phyloP scores from a whole-genome alignment of 2,113 vertebrate species.

The Cricetomys ansorgei region DNA sequence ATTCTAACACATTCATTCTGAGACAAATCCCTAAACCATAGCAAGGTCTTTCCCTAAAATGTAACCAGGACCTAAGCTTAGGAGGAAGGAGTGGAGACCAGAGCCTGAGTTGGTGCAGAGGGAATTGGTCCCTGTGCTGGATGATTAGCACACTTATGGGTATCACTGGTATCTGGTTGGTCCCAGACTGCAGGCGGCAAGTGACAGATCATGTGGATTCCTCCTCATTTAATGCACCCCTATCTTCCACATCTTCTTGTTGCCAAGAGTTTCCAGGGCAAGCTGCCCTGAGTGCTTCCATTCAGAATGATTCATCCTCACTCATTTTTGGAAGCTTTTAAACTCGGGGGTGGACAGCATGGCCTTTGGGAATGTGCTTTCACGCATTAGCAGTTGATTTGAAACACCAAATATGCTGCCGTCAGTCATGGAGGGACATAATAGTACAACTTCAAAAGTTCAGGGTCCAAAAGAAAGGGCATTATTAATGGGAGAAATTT shows the following conservation, averaged over 20 bases:
- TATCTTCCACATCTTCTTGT: background rate
- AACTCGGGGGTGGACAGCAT: constrained; percentile 57
- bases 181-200: background rate
- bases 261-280: constrained; percentile 19
- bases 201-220: fast-evolving
- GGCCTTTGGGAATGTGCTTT: constrained; percentile 59
- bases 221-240: background rate
- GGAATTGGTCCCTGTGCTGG: fast-evolving
- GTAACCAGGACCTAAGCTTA: too few species aligned
- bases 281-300: background rate
- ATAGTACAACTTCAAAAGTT: constrained; percentile 77
- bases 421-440: constrained; percentile 66
- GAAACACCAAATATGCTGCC: constrained; percentile 51
- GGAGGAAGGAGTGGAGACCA: fast-evolving
- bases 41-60: background rate
- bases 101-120: fast-evolving
- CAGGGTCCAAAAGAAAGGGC: constrained; percentile 72
- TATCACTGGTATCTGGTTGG: background rate
- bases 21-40: background rate
- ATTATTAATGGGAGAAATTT: constrained; percentile 71
- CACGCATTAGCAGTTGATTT: constrained; percentile 60
- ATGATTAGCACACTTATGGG: background rate
- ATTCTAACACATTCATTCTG: background rate
- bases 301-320: constrained; percentile 2
- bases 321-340: constrained; percentile 56